Evolutionary conservation across 2,888 invertebrate genomes (phyloP).

Genomic region (Rosalia funebris): DNA sequence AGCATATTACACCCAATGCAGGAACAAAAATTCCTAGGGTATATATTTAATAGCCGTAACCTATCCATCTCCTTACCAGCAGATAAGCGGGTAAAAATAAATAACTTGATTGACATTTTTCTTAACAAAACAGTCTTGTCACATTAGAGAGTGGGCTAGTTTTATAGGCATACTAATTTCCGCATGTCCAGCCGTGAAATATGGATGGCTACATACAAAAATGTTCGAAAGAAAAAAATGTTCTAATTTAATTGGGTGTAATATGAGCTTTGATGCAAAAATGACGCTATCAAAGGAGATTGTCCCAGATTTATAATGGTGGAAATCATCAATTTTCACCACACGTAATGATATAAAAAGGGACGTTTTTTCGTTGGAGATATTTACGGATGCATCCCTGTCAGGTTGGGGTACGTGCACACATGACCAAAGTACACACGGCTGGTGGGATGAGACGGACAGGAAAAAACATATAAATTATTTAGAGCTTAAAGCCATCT

Average conservation of each 20-base stretch:
- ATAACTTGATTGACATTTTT: background rate
- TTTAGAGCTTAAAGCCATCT: too few species aligned
- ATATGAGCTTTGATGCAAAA: background rate
- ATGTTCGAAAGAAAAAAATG: background rate
- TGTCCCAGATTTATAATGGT: background rate
- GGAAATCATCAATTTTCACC: background rate
- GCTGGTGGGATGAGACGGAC: too few species aligned
- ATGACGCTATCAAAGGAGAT: background rate
- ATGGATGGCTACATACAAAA: conserved; percentile 23
- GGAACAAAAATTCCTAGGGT: conserved; percentile 14
- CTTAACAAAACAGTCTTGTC: too few species aligned
- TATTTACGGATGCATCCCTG: background rate
- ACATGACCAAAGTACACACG: too few species aligned
- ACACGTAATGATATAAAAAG: conserved; percentile 1
- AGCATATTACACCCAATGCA: conserved; percentile 7
- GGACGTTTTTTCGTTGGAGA: background rate
- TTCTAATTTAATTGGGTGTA: background rate
- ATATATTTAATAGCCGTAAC: conserved; percentile 20
- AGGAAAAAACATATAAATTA: too few species aligned
- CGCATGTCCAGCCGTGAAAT: conserved; percentile 26
- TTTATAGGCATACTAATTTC: too few species aligned
- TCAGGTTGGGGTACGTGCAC: background rate
- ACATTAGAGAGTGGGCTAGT: too few species aligned
- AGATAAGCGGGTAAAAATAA: conserved; percentile 9
- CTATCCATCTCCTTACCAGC: conserved; percentile 13